Conservation (phyloP, 1,140 invertebrate genomes). For the Hyposmocoma kahamanoa region DNA sequence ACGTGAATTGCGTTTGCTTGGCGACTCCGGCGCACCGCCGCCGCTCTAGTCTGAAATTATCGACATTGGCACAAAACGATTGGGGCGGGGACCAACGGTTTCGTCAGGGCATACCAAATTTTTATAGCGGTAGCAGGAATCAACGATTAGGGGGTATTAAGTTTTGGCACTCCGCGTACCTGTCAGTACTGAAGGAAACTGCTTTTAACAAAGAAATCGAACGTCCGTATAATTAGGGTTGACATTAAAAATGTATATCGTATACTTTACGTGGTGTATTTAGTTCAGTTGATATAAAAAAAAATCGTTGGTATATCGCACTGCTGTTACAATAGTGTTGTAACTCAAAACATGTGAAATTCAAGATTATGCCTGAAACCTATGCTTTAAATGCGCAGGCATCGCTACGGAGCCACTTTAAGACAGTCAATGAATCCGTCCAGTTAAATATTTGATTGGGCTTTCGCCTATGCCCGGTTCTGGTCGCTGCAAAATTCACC, state of each 20-base stretch:
- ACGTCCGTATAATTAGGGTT: not conserved
- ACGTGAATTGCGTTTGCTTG: slow-evolving; percentile 32
- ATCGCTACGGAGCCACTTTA: no score
- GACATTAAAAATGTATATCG: slow-evolving; percentile 4
- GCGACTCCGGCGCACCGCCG: slow-evolving; percentile 4
- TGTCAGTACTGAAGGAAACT: slow-evolving; percentile 12
- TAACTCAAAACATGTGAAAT: no score
- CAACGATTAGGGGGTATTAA: slow-evolving; percentile 44
- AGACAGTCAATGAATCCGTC: no score
- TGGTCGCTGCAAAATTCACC: no score
- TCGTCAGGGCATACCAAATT: slow-evolving; percentile 32
- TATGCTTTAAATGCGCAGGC: no score
- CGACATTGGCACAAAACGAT: slow-evolving; percentile 44
- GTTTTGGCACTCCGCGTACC: slow-evolving; percentile 29
- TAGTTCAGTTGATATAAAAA: no score
- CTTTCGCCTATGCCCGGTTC: no score
- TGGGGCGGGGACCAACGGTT: slow-evolving; percentile 53
- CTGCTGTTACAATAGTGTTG: no score
- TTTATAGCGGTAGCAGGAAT: slow-evolving; percentile 49
- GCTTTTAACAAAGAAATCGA: slow-evolving; percentile 6
- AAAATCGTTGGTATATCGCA: no score
- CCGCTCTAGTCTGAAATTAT: slow-evolving; percentile 52
- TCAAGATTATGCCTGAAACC: no score
- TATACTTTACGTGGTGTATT: no score
- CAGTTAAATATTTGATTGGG: no score